Base-by-base conservation (phyloP, 2,888 invertebrate genomes). In the Artemia sp. region DNA sequence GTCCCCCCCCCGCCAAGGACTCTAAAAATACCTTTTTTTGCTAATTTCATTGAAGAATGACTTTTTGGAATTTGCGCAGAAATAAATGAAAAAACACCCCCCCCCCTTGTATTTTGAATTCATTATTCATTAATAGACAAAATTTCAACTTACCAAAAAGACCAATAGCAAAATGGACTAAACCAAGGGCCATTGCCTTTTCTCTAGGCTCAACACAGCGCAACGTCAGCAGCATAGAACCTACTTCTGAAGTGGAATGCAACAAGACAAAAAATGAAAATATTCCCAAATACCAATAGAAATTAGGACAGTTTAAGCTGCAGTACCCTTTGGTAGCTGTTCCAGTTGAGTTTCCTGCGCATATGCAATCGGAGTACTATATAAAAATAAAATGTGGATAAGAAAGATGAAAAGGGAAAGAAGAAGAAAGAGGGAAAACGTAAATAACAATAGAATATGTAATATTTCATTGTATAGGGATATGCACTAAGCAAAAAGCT, bases 141-240 rank as follows among this genome's bases (percentile, higher is more conserved):
- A 68, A 52, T 52, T 8, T 66, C 69, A 69, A 77, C 79, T 79
- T 75, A 81, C 84, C 92, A 80, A 93, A 92, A 74, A 92, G 83
- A 71, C 92, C 92, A 73, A 92, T 92, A 71, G 92, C 92, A 79
- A 92, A 92, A 79, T 92, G 91, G 77, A 92, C 92, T 76, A 93
- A 85, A 7, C 92, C 92, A 80, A 93, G 84, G 72, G 92, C 93
- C 92, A 93, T 92, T 70, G 92, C 91, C 79, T 93, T 93, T 78
- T 93, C 92, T 81, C 86, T 84, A 53, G 91, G 90, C 78, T 92
- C 90, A 12, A 92, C 92, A 78, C 92, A 92, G 69, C 92, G 85
- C 78, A 93, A 85, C 72, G 92, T 92, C 72, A 93, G 83, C 75
- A 93, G 79, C 85, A 92, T 92, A 68, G 90, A 88, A 71, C 92